phyloP scores from a whole-genome alignment of 2,888 invertebrate genomes.

The Drosophila anomelani region DNA sequence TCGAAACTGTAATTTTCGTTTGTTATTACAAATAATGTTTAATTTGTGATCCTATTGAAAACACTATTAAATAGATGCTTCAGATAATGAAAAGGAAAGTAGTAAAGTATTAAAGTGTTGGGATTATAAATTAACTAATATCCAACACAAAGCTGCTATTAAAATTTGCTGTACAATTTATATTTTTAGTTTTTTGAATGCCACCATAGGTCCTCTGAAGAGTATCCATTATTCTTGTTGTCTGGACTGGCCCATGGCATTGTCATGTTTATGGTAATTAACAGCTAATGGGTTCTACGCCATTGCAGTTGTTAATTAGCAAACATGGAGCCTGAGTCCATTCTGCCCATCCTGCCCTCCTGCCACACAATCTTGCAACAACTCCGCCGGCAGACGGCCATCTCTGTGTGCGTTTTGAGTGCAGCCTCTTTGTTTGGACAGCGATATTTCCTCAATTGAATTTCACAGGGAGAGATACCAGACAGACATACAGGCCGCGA shows the following conservation, averaged over 20 bases:
- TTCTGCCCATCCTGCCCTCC: conserved; percentile 44
- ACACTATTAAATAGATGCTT: neutral
- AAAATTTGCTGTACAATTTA: neutral
- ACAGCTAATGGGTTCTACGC: conserved; percentile 77
- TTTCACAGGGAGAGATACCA: conserved; percentile 57
- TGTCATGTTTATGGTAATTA: conserved; percentile 81
- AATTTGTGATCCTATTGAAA: neutral
- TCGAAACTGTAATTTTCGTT: neutral
- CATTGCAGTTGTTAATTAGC: conserved; percentile 76
- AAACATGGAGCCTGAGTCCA: conserved; percentile 45
- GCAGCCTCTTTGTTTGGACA: conserved; percentile 49
- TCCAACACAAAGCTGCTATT: neutral
- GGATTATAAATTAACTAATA: neutral
- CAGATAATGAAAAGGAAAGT: neutral
- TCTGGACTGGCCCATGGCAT: conserved; percentile 56
- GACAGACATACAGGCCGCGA: conserved; percentile 41
- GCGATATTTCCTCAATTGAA: conserved; percentile 74
- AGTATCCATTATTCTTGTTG: neutral
- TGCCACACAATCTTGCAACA: conserved; percentile 19
- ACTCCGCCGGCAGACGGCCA: conserved; percentile 11
- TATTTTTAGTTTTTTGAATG: neutral
- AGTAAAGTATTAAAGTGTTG: neutral
- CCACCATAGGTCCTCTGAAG: neutral
- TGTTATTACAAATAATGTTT: neutral
- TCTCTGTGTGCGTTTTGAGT: conserved; percentile 16